Conservation (phyloP, 2,797 vertebrate species). For the Cirrhinus molitorella region DNA sequence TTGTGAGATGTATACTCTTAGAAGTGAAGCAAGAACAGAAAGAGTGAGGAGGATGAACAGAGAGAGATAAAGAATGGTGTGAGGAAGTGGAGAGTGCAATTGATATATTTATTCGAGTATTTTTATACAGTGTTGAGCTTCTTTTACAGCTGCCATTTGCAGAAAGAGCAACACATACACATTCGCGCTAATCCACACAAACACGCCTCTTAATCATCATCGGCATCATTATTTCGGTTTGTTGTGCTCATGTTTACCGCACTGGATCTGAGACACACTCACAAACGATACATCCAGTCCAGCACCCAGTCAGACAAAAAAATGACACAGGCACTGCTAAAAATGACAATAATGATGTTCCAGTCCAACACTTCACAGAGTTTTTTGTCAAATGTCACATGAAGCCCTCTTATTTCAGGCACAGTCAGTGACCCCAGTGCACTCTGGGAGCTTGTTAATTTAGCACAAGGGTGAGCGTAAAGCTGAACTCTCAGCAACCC, state of each 20-base stretch:
- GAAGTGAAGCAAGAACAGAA: background rate
- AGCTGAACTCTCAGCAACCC: background rate
- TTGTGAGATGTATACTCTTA: background rate
- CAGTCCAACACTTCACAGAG: background rate
- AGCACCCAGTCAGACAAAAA: background rate
- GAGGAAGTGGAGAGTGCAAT: slow-evolving; percentile 42
- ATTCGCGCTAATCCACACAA: background rate
- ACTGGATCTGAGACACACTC: background rate
- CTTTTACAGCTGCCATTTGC: slow-evolving; percentile 40
- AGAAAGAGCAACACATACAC: background rate
- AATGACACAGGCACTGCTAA: background rate
- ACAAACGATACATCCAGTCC: background rate
- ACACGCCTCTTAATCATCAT: slow-evolving; percentile 12
- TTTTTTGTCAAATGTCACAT: background rate
- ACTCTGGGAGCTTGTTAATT: background rate
- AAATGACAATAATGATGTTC: slow-evolving; percentile 8
- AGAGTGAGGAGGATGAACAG: background rate
- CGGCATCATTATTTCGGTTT: background rate
- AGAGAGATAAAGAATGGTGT: slow-evolving; percentile 31
- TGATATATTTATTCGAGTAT: slow-evolving; percentile 55
- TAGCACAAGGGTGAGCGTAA: background rate
- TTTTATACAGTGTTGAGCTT: slow-evolving; percentile 51
- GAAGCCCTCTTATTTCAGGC: background rate
- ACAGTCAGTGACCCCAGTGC: background rate
- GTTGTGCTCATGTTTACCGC: background rate